Evolutionary conservation across 2,888 invertebrate genomes (phyloP), one percentile per base, ranked within the genome.

Genomic region (Notodonta ziczac): DNA sequence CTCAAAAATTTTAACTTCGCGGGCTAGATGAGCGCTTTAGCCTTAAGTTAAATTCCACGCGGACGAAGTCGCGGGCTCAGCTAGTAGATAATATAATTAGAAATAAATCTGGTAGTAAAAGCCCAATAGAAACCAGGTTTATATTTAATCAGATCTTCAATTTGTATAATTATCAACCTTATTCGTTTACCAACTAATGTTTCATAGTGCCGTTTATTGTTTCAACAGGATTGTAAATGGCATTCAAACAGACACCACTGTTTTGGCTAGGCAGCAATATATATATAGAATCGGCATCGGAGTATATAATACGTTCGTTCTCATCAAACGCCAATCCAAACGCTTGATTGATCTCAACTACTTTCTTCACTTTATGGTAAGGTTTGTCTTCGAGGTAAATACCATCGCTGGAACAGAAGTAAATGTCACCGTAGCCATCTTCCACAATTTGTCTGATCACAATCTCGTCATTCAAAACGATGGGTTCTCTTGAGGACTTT

Each of bases 271-370:
- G 81, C 12, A 76, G 59, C 24, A 92, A 66, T 71, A 81, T 81
- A 53, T 89, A 89, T 48, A 92, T 87, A 2, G 79, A 70, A 58
- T 80, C 60, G 60, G 66, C 81, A 73, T 92, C 85, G 2, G 91
- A 90, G 77, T 84, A 90, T 57, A 91, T 81, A 0, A 88, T 62
- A 13, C 82, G 73, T 60, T 91, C 90, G 5, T 78, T 73, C n/a
- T 86, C 86, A 73, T 91, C 92, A 65, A 91, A 90, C 0, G 88
- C 75, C 55, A 92, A 65, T 0, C 91, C 91, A 64, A 84, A 92
- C 0, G 81, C 83, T 40, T 87, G 79, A 9, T 84, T 76, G 4
- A 91, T 81, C 9, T 73, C 48, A 4, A 87, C 86, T 0, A 90
- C 61, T 57, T 78, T 84, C 52, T 79, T 86, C 2, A 87, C 54